phyloP scores from a whole-genome alignment of 2,888 invertebrate species.

The Lithosia quadra region DNA sequence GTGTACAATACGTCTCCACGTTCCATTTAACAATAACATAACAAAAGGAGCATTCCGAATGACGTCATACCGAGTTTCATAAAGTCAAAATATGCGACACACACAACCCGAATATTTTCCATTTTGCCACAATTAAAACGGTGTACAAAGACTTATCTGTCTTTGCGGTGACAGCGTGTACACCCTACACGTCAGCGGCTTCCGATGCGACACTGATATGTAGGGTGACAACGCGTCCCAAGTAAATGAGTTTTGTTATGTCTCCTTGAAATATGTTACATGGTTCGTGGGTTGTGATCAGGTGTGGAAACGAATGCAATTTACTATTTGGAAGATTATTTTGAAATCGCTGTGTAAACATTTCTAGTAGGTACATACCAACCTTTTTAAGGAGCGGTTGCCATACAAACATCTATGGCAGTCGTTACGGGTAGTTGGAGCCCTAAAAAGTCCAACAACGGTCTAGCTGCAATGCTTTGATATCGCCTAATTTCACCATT shows the following conservation, averaged over 20 bases:
- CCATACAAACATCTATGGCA: too few species aligned
- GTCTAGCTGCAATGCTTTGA: too few species aligned
- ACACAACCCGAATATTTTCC: conserved; percentile 12
- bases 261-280: conserved; percentile 28
- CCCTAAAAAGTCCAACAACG: too few species aligned
- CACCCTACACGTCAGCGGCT: conserved; percentile 27
- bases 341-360: too few species aligned
- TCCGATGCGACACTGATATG: conserved; percentile 26
- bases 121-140: conserved; percentile 32
- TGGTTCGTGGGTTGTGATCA: conserved; percentile 22
- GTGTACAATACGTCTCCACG: background rate
- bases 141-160: conserved; percentile 20
- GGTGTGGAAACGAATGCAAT: conserved; percentile 10
- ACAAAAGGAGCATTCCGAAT: conserved; percentile 16
- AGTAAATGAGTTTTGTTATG: conserved; percentile 25
- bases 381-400: background rate
- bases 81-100: conserved; percentile 16
- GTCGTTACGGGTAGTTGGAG: too few species aligned
- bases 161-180: conserved; percentile 18
- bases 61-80: conserved; percentile 17
- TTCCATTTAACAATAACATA: conserved; percentile 5
- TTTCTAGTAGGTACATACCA: too few species aligned
- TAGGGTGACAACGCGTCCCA: conserved; percentile 29
- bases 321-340: background rate
- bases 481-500: too few species aligned